Evolutionary conservation across 2,888 invertebrate species (phyloP).

Genomic region (Patella pellucida): DNA sequence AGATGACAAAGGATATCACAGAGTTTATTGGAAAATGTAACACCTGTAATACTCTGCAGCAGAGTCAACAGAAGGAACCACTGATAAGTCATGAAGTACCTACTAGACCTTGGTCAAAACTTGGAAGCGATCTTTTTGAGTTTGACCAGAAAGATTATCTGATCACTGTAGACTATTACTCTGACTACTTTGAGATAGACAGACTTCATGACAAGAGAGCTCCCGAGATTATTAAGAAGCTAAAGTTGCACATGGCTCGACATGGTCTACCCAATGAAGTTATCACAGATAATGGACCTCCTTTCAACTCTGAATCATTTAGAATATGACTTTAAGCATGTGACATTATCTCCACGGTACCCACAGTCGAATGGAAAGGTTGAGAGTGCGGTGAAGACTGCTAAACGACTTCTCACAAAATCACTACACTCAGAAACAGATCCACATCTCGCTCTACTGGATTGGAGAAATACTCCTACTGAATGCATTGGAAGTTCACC

Average conservation of each 20-base stretch:
- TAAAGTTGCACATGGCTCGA: neutral
- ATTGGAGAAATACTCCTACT: neutral
- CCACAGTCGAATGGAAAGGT: neutral
- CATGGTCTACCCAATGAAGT: neutral
- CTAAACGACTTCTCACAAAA: neutral
- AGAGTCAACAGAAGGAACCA: neutral
- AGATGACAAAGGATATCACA: neutral
- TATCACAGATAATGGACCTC: neutral
- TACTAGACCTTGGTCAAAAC: neutral
- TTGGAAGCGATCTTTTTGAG: neutral
- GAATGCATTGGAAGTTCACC: slow-evolving; percentile 1
- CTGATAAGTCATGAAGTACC: neutral
- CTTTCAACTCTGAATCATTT: neutral
- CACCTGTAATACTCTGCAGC: neutral
- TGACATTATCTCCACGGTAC: neutral
- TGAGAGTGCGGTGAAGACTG: neutral
- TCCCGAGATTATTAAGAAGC: neutral
- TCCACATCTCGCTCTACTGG: neutral
- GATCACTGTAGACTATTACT: neutral
- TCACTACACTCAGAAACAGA: neutral
- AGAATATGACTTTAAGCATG: neutral
- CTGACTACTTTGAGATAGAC: slow-evolving; percentile 1
- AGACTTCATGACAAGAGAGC: neutral
- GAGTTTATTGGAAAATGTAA: neutral
- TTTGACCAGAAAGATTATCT: neutral